Evolutionary conservation across 2,113 vertebrate genomes (phyloP).

Genomic region (Vulpes ferrilata): DNA sequence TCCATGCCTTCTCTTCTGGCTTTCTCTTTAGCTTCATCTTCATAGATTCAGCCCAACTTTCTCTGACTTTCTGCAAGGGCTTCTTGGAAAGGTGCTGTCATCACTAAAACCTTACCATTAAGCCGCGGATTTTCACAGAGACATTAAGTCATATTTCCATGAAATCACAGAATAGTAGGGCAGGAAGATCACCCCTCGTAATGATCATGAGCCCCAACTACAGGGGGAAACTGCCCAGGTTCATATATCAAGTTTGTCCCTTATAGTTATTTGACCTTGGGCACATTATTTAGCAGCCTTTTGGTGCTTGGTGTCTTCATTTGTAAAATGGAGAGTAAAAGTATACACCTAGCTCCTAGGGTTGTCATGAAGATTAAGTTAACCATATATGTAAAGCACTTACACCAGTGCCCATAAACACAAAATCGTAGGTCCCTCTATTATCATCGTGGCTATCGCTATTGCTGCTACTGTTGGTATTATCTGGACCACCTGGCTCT

Average conservation of each 20-base stretch:
- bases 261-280: neutral
- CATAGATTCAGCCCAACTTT: neutral
- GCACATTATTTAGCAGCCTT: neutral
- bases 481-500: neutral
- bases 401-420: slow-evolving; percentile 1
- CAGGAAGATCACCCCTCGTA: neutral
- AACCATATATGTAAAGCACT: neutral
- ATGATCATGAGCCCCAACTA: neutral
- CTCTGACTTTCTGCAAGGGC: neutral
- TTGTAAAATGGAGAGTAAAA: neutral
- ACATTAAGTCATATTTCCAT: neutral
- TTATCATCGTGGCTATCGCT: neutral
- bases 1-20: neutral
- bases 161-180: neutral
- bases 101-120: neutral
- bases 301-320: neutral
- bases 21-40: neutral
- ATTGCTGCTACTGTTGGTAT: neutral
- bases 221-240: neutral
- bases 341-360: neutral
- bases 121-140: neutral
- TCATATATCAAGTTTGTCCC: neutral
- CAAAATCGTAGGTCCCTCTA: neutral
- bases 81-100: neutral
- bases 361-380: neutral